phyloP scores from a whole-genome alignment of 2,113 vertebrate species.

The Diadophis punctatus region DNA sequence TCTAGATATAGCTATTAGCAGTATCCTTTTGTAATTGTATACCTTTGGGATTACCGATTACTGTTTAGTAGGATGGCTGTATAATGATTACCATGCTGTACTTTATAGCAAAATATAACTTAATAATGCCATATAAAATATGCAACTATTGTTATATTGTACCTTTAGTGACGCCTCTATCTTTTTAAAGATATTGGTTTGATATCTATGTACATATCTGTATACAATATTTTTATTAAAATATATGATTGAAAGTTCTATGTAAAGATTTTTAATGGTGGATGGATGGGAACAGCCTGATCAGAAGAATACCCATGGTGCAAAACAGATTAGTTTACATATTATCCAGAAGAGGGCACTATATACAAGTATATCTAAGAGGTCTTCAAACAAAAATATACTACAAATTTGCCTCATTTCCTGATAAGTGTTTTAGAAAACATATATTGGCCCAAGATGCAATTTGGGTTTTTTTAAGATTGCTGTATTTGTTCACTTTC shows the following conservation, averaged over 20 bases:
- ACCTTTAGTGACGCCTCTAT: not conserved
- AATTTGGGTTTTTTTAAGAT: not conserved
- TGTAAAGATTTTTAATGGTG: not conserved
- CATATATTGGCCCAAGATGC: not conserved
- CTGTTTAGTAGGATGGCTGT: no score
- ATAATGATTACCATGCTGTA: no score
- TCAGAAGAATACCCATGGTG: not conserved
- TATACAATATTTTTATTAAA: not conserved
- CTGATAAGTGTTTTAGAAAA: not conserved
- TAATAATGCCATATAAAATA: not conserved
- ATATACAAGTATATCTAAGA: constrained; percentile 49
- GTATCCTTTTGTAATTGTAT: not conserved
- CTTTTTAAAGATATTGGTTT: not conserved
- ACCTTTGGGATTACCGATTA: not conserved
- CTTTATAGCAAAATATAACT: not conserved
- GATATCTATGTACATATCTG: not conserved
- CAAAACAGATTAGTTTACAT: constrained; percentile 42
- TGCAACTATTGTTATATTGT: not conserved
- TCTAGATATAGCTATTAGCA: not conserved
- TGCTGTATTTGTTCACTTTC: not conserved
- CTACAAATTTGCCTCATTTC: not conserved
- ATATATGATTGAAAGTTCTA: not conserved
- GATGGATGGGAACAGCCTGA: not conserved
- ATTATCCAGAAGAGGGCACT: constrained; percentile 63
- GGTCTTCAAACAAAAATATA: constrained; percentile 30